Conservation (phyloP, 2,113 vertebrate species). For the Apaloderma vittatum region DNA sequence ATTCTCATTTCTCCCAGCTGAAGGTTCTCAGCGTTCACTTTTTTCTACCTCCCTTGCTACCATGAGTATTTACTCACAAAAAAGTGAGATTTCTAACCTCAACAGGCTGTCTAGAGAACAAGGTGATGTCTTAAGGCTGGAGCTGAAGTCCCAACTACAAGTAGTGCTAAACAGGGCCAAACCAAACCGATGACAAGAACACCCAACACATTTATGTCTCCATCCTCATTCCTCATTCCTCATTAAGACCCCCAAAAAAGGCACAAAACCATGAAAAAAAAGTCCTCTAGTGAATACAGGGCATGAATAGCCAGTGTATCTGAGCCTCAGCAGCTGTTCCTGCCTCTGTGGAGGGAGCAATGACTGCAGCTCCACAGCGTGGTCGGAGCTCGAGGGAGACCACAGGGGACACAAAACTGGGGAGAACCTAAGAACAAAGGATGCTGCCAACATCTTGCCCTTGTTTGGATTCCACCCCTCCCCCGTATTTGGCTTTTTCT, state of each 20-base stretch:
- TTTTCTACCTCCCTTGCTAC: background rate
- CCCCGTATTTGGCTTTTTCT: background rate
- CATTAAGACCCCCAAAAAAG: background rate
- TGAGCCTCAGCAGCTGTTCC: background rate
- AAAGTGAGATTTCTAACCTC: background rate
- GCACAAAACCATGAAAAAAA: background rate
- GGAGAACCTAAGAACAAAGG: background rate
- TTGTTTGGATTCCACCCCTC: background rate
- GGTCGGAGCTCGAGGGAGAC: fast-evolving
- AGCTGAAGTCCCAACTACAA: background rate
- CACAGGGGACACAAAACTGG: background rate
- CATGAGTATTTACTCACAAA: background rate
- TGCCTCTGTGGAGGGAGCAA: fast-evolving
- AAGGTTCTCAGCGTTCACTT: background rate
- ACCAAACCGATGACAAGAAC: background rate
- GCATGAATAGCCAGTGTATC: background rate
- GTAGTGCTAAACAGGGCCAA: background rate
- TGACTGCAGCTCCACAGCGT: background rate
- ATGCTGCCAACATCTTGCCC: background rate
- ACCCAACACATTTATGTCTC: background rate
- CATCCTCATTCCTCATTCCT: background rate
- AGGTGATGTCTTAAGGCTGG: background rate
- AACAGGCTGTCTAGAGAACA: fast-evolving
- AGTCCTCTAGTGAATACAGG: fast-evolving
- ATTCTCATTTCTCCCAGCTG: background rate